phyloP scores from a whole-genome alignment of 1,140 invertebrate species.

The Reticulitermes speratus region DNA sequence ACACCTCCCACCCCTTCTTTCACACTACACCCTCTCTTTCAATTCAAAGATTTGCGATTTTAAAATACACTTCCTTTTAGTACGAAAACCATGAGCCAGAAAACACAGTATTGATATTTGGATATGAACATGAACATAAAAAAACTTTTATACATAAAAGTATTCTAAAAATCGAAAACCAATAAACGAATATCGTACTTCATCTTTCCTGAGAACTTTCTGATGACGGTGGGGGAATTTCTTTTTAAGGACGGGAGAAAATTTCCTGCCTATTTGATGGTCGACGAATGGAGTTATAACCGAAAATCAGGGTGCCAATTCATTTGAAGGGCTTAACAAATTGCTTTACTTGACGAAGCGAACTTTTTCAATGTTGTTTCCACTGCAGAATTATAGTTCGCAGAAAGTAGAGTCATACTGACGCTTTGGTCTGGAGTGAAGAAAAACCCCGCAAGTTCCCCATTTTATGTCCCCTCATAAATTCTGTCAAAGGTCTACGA shows the following conservation, averaged over 20 bases:
- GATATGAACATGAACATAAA: background rate
- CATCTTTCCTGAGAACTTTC: background rate
- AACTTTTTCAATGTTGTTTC: too few species aligned
- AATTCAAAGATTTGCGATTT: background rate
- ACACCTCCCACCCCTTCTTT: background rate
- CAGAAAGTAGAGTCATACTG: too few species aligned
- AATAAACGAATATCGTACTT: slow-evolving; percentile 1
- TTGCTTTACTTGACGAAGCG: background rate
- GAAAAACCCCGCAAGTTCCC: too few species aligned
- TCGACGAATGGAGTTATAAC: background rate
- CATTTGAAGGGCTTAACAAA: background rate
- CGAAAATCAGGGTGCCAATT: background rate
- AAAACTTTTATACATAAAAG: background rate
- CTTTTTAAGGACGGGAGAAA: background rate
- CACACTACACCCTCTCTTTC: background rate
- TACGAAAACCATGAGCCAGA: background rate
- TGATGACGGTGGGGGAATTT: background rate
- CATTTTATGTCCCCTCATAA: too few species aligned
- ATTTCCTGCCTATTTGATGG: background rate
- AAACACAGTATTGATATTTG: slow-evolving; percentile 10
- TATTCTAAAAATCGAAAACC: background rate
- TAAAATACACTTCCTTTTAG: background rate
- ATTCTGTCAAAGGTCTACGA: too few species aligned
- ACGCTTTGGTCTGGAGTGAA: too few species aligned
- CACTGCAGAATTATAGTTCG: too few species aligned